phyloP scores from a whole-genome alignment of 2,113 vertebrate genomes.

The Origma solitaria region DNA sequence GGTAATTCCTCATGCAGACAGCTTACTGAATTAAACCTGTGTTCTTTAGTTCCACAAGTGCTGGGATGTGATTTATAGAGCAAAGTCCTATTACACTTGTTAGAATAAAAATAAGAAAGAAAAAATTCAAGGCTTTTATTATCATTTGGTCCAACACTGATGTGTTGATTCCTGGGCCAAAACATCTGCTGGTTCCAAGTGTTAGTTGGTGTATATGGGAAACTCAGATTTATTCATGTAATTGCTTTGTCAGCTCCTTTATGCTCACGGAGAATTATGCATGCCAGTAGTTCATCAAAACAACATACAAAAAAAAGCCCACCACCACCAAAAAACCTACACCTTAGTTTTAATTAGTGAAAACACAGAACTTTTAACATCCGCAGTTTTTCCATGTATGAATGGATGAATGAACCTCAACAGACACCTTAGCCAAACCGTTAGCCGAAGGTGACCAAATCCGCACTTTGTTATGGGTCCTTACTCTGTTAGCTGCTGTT shows the following conservation, averaged over 20 bases:
- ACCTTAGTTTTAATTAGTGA: not conserved
- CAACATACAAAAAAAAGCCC: not conserved
- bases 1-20: not conserved
- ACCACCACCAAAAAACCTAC: not conserved
- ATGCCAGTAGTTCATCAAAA: not conserved
- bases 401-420: not conserved
- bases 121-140: not conserved
- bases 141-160: not conserved
- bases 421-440: not conserved
- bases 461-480: not conserved
- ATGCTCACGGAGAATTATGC: not conserved
- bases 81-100: not conserved
- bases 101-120: not conserved
- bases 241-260: not conserved
- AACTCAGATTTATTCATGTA: not conserved
- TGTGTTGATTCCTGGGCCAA: not conserved
- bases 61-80: not conserved
- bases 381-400: not conserved
- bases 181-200: not conserved
- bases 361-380: not conserved
- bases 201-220: not conserved
- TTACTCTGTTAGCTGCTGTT: not conserved
- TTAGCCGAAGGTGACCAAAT: not conserved
- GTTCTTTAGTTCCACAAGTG: not conserved
- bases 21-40: not conserved